A percentile compares a stretch with the other conserved stretches of the same genome.
phyloP scores from a whole-genome alignment of 37 sponge, comb jelly and placozoan genomes.

The Hexactinellida sp. region DNA sequence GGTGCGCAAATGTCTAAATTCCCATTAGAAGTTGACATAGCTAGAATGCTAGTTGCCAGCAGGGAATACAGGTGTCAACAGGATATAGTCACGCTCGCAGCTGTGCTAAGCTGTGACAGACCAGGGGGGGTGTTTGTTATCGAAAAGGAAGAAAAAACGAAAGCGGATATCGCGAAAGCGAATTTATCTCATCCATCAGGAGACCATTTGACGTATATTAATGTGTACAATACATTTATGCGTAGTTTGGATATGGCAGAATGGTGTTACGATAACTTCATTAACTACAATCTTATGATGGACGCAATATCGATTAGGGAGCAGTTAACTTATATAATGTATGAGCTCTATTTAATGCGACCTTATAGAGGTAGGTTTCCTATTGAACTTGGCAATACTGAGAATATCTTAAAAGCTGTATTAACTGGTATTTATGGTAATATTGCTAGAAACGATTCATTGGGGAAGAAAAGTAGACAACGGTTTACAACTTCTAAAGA shows the following conservation, averaged over 20 bases:
- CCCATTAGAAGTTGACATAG: not conserved
- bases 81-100: not conserved
- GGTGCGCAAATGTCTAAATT: not conserved
- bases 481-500: not conserved
- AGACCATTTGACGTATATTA: not conserved
- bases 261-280: not conserved
- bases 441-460: not conserved
- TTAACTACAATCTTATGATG: not conserved
- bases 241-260: not conserved
- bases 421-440: not conserved
- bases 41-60: slow-evolving; percentile 1
- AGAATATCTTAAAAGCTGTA: not conserved
- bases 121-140: not conserved
- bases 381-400: not conserved
- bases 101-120: not conserved
- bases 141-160: not conserved
- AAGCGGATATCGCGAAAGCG: not conserved
- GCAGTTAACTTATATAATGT: not conserved
- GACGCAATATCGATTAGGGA: not conserved
- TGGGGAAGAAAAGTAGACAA: not conserved
- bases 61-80: not conserved
- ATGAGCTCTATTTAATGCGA: not conserved
- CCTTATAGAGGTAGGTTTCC: not conserved
- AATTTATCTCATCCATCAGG: not conserved
- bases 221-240: not conserved